These are phyloP conservation scores for Lagenorhynchus albirostris DNA, from an alignment of 2,113 vertebrate species.

Conservation along the genomic window DNA sequence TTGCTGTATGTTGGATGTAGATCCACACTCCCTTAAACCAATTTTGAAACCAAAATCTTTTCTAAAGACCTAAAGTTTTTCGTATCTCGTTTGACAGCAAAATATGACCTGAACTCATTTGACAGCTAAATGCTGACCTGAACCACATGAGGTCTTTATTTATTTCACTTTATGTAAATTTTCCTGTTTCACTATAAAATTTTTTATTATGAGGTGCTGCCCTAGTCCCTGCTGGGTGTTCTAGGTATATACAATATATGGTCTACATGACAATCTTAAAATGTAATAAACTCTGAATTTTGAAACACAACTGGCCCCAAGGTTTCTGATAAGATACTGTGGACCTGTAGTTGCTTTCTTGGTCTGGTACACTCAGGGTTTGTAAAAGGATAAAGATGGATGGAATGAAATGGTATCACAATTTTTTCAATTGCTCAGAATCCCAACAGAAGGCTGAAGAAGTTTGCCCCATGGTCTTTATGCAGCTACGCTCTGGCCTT, in stretches of 20 bases:
- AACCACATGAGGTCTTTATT: not conserved
- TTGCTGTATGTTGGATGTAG: not conserved
- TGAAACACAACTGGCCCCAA: not conserved
- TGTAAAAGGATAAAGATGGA: not conserved
- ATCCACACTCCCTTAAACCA: not conserved
- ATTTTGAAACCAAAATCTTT: not conserved
- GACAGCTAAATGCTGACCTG: not conserved
- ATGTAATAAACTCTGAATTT: not conserved
- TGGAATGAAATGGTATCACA: not conserved
- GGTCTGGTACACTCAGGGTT: not conserved
- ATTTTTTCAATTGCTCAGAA: slow-evolving; percentile 52
- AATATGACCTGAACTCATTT: not conserved
- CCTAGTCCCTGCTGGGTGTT: not conserved
- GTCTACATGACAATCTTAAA: not conserved
- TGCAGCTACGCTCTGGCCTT: slow-evolving; percentile 49
- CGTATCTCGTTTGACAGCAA: not conserved
- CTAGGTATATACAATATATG: not conserved
- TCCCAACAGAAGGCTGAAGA: not conserved
- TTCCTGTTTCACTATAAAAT: not conserved
- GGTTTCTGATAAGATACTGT: not conserved
- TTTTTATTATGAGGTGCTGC: not conserved
- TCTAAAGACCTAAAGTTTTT: slow-evolving; percentile 17
- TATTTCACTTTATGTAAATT: not conserved
- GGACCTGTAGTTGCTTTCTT: not conserved
- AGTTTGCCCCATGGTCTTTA: not conserved